phyloP scores from a whole-genome alignment of 2,888 invertebrate species.

The Panopea generosa region DNA sequence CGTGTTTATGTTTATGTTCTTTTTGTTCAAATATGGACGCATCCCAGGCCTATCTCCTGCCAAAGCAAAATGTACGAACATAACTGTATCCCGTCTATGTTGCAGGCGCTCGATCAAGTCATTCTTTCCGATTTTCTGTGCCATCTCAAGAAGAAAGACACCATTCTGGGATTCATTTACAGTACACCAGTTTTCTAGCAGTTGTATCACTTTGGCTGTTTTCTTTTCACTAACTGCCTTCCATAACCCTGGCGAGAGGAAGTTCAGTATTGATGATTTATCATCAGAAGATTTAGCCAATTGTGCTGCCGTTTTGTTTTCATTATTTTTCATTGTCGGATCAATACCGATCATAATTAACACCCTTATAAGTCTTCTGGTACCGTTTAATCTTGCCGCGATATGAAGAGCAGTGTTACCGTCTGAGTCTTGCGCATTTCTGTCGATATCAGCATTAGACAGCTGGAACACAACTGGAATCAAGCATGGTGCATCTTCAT shows the following conservation, averaged over 20 bases:
- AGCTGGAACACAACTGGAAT: slow-evolving; percentile 55
- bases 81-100: slow-evolving; percentile 9
- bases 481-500: slow-evolving; percentile 30
- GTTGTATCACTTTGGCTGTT: slow-evolving; percentile 11
- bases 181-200: slow-evolving; percentile 38
- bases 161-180: slow-evolving; percentile 18
- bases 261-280: slow-evolving; percentile 14
- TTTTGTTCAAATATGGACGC: slow-evolving; percentile 33
- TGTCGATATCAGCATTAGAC: slow-evolving; percentile 38
- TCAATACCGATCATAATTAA: slow-evolving; percentile 50
- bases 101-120: slow-evolving; percentile 4
- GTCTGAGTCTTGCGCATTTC: slow-evolving; percentile 28
- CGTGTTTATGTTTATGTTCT: slow-evolving; percentile 20
- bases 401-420: slow-evolving; percentile 54
- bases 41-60: slow-evolving; percentile 37
- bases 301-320: slow-evolving; percentile 16
- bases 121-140: slow-evolving; percentile 6
- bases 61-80: slow-evolving; percentile 31
- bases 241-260: slow-evolving; percentile 41
- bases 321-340: slow-evolving; percentile 12
- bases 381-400: slow-evolving; percentile 18
- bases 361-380: slow-evolving; percentile 30
- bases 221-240: slow-evolving; percentile 18
- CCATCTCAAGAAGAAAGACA: slow-evolving; percentile 16
- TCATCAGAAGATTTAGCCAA: slow-evolving; percentile 26